Base-by-base conservation (phyloP, 2,797 vertebrate species). In the Echeneis naucrates region DNA sequence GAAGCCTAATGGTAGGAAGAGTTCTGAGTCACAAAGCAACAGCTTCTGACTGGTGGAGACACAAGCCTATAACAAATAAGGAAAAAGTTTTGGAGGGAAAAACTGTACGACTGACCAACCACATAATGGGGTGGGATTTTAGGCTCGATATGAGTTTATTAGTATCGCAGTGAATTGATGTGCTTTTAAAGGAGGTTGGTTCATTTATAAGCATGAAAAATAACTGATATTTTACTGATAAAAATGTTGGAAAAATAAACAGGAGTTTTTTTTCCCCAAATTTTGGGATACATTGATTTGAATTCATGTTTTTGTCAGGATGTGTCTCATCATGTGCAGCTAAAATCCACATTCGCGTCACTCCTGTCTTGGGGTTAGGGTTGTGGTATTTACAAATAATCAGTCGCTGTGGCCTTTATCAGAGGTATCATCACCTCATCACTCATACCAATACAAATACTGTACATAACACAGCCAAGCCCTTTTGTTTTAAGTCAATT, bases 11-110 rank as follows among this genome's bases (percentile, higher is more conserved):
- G 65, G 77, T 37, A 24, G 72, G 68, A 79, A 79, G 80, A 65
- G 51, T 8, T 73, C n/a, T 80, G 63, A 83, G 51, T 59, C 72
- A 82, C 69, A 33, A 53, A 67, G 78, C 82, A 89, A 87, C 90
- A 87, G 81, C 59, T 62, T 30, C 65, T 64, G 44, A 84, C 80
- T 87, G 83, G 78, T 75, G 19, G 48, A 78, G 40, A 68, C 2
- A 1, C 1, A 4, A 24, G 61, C 77, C 70, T 82, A 77, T 86
- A 53, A 55, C 1, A 51, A 65, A 23, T 17, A 30, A 17, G 61
- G 12, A 67, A 21, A 8, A 32, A 61, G 72, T 50, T 70, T 33
- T 24, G 62, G 50, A 75, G 17, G 40, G 19, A 21, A n/a, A 37
- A 30, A 4, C 21, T 9, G 17, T 50, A 11, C 53, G 7, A 21